Evolutionary conservation across 2,113 vertebrate species (phyloP), one percentile per base, ranked within the genome.

Genomic region (Sylvia atricapilla): DNA sequence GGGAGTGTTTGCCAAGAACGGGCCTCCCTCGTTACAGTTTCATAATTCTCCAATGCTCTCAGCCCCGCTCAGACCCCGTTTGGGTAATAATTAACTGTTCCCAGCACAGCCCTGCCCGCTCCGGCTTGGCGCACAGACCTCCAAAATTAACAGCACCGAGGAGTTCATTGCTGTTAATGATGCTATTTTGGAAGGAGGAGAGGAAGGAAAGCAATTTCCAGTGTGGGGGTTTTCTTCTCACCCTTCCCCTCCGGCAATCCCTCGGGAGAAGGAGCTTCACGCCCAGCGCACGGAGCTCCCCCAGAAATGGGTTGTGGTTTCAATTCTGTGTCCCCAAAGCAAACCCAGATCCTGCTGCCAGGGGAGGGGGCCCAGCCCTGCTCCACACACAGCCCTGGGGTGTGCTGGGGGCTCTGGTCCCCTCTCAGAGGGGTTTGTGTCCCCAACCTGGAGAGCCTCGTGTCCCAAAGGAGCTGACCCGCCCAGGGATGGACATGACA

Each of bases 31-130:
- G 1, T 89, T 90, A 25, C 25, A 84, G 88, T 96, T 97, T 95
- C 95, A 92, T 90, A 95, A 95, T 72, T 89, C 91, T 24, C 50
- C 90, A 39, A 1, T 8, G 75, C 93, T 90, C 86, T 30, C 87
- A 92, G 93, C 24, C 94, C 76, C 15, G 23, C 92, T 91, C 94
- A 84, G 96, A 86, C 94, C 87, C 93, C 91, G 0, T 92, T 90
- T 58, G 95, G 96, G 95, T 82, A 96, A 96, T 96, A 55, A 96
- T 95, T 94, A 96, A 97, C 96, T 3, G 5, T 86, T 93, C 90
- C 90, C 76, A 84, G 91, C 0, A 2, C 28, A 67, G 86, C 62
- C 80, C 85, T 66, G 43, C n/a, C 0, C 79, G 84, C 73, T 81
- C 47, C 13, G 90, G 86, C 72, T 62, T 80, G 90, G 94, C 88